Evolutionary conservation across 2,888 invertebrate genomes (phyloP).

Genomic region (Phorcus lineatus): DNA sequence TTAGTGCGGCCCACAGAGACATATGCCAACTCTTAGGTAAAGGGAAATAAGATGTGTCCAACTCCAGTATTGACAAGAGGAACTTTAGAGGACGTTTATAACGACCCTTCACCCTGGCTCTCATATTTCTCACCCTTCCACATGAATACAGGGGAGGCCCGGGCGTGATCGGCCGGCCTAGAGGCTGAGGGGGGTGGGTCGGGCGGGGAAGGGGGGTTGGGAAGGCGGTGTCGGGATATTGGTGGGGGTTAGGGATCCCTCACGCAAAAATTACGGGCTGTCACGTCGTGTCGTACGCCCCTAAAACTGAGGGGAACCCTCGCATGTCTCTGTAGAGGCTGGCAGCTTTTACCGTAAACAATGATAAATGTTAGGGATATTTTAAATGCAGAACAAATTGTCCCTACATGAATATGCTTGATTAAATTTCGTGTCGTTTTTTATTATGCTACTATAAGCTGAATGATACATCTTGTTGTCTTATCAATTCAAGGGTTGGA

Average conservation of each 20-base stretch:
- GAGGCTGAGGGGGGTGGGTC: constrained; percentile 11
- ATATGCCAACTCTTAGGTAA: too few species aligned
- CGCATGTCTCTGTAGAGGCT: too few species aligned
- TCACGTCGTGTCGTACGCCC: not conserved
- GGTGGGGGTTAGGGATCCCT: constrained; percentile 15
- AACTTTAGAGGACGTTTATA: not conserved
- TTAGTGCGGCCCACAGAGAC: too few species aligned
- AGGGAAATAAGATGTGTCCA: not conserved
- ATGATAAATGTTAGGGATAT: too few species aligned
- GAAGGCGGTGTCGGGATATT: not conserved
- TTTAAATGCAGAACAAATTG: too few species aligned
- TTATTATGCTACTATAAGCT: too few species aligned
- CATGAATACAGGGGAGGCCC: not conserved
- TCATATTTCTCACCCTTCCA: not conserved
- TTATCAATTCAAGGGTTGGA: too few species aligned
- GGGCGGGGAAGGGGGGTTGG: constrained; percentile 15
- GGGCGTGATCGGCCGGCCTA: constrained; percentile 4
- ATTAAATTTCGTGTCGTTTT: too few species aligned
- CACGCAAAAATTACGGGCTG: constrained; percentile 3
- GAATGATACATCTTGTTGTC: too few species aligned
- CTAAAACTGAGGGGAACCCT: not conserved
- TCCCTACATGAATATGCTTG: too few species aligned
- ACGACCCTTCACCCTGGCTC: not conserved
- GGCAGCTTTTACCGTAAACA: too few species aligned
- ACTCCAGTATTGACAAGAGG: not conserved